Evolutionary conservation across 2,113 vertebrate genomes (phyloP).

Genomic region (Grammomys surdaster): DNA sequence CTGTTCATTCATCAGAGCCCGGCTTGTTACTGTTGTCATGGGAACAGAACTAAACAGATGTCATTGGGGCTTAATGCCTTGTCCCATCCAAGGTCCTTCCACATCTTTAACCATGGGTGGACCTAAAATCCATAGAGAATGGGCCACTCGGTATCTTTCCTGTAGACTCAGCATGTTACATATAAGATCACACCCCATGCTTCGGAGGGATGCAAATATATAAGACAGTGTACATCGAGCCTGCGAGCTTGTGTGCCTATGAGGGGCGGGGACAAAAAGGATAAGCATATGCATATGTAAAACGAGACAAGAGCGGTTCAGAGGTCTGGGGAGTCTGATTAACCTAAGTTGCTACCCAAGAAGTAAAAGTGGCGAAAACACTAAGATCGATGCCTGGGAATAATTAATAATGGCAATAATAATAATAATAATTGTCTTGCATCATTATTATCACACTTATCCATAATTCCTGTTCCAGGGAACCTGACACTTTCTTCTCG

Average conservation of each 20-base stretch:
- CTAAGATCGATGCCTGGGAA: not conserved
- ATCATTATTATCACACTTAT: not conserved
- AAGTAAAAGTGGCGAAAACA: not conserved
- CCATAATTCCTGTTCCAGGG: not conserved
- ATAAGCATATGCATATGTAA: not conserved
- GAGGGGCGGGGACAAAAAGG: not conserved
- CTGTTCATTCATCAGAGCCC: not conserved
- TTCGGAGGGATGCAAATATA: not conserved
- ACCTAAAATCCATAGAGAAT: not conserved
- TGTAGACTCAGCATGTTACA: not conserved
- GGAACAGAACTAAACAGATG: accelerated
- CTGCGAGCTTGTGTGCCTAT: not conserved
- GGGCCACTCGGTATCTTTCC: too few species aligned
- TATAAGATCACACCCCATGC: not conserved
- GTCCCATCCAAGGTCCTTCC: not conserved
- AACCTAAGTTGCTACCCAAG: not conserved
- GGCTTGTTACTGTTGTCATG: not conserved
- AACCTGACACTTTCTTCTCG: not conserved
- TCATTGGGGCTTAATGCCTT: too few species aligned
- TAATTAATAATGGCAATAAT: not conserved
- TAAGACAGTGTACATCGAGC: not conserved
- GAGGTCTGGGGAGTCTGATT: not conserved
- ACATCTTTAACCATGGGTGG: not conserved
- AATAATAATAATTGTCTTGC: not conserved
- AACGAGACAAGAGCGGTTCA: not conserved